Conservation (phyloP, 1,140 invertebrate species). For the Drosophila setifemur region DNA sequence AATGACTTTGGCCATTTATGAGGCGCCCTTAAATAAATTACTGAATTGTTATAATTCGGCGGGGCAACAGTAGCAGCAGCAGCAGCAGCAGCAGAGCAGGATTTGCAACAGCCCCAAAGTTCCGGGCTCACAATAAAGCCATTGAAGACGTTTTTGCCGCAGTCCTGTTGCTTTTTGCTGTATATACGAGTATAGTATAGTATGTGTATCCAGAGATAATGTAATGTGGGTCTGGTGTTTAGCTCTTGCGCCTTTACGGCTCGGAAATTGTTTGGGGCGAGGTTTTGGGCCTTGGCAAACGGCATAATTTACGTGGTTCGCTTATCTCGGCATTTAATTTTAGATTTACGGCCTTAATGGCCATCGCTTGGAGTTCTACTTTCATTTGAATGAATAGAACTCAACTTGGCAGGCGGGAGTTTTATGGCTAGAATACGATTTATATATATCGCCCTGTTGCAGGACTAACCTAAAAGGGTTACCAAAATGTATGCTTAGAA, state of each 20-base stretch:
- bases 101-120: constrained; percentile 7
- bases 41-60: constrained; percentile 75
- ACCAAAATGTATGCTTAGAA: no score
- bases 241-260: constrained; percentile 42
- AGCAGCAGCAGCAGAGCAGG: no score
- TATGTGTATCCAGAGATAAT: constrained; percentile 13
- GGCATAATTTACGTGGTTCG: constrained; percentile 58
- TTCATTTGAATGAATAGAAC: constrained; percentile 21
- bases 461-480: background rate
- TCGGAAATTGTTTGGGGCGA: constrained; percentile 57
- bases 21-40: constrained; percentile 72
- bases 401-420: constrained; percentile 20
- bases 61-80: no score
- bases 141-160: constrained; percentile 32
- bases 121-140: constrained; percentile 9
- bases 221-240: constrained; percentile 13
- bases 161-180: constrained; percentile 55
- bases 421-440: constrained; percentile 21
- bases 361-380: constrained; percentile 5
- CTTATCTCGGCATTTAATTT: constrained; percentile 68
- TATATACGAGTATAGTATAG: background rate
- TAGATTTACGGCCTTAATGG: constrained; percentile 52
- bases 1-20: constrained; percentile 68
- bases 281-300: constrained; percentile 44
- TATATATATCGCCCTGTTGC: constrained; percentile 30